Evolutionary conservation across 1,140 invertebrate genomes (phyloP).

Genomic region (Phymorhynchus buccinoides): DNA sequence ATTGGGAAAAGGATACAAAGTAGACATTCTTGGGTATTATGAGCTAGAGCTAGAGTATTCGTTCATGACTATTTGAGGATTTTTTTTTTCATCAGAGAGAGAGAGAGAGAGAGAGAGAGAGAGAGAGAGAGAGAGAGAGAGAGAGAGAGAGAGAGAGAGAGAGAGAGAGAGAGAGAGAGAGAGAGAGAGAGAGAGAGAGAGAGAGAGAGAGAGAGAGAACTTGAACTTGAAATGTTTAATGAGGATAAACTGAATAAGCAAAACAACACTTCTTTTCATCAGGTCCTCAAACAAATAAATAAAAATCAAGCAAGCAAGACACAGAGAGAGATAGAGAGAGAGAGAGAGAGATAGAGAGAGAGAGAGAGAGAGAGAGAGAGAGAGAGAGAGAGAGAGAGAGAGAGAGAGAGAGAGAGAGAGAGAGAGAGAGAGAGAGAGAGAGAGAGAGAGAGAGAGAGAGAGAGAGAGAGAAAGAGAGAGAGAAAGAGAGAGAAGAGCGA

Average conservation of each 20-base stretch:
- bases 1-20: no score
- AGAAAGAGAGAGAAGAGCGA: no score
- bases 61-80: not conserved
- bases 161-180: not conserved
- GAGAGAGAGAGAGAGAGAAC: not conserved
- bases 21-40: no score
- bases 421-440: constrained; percentile 7
- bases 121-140: not conserved
- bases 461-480: constrained; percentile 12
- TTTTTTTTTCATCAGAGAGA: not conserved
- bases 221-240: no score
- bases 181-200: not conserved
- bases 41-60: no score
- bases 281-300: no score
- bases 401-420: not conserved
- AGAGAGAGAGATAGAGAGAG: not conserved
- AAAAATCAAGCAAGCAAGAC: no score
- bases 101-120: constrained; percentile 11
- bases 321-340: constrained; percentile 1
- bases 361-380: not conserved
- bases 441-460: not conserved
- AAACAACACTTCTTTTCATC: no score
- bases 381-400: not conserved
- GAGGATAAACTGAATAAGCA: no score
- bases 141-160: not conserved